Base-by-base conservation (phyloP, 2,888 invertebrate species). In the Drosophila barbarae region DNA sequence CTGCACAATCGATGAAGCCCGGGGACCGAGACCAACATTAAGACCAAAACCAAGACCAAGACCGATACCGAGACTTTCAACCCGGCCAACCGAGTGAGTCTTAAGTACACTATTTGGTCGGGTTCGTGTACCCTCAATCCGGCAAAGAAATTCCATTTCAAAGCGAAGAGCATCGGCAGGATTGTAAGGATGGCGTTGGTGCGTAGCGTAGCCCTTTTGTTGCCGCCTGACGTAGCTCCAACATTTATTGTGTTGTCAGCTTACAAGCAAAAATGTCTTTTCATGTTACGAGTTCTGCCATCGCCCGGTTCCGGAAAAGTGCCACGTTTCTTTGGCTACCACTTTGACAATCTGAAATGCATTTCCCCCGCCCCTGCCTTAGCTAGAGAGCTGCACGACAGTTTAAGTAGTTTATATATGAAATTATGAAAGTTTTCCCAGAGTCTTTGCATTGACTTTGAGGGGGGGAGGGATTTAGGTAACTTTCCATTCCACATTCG, bases 361-460 rank as follows among this genome's bases (percentile, higher is more conserved):
- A 59, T 67, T 68, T 30, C 15, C 8, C 15, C 30, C 9, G 9
- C 23, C 12, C 15, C 21, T 28, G 7, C 44, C 41, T 7, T 8
- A 3, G 8, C 30, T 18, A 41, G 12, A 15, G 23, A 35, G 18
- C 56, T 67, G 55, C 52, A 72, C 72, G 76, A 78, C 76, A 81
- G 73, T 83, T 78, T 72, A 81, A 81, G 81, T 81, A 81, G 76
- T 83, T 83, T 75, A 71, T 76, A 72, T 73, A 71, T 69, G 28
- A 72, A 81, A 78, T 75, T 82, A 81, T 73, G 75, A 76, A 76
- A 78, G 72, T 82, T 82, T 73, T 51, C 44, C 28, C 10, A 42
- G 35, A 75, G 56, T 72, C 59, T 52, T 49, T 39, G 65, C 56
- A 51, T 55, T 72, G 47, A 66, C 64, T 74, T 74, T 38, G 42